Conservation (phyloP, 2,113 vertebrate genomes). For the Cololabis saira region DNA sequence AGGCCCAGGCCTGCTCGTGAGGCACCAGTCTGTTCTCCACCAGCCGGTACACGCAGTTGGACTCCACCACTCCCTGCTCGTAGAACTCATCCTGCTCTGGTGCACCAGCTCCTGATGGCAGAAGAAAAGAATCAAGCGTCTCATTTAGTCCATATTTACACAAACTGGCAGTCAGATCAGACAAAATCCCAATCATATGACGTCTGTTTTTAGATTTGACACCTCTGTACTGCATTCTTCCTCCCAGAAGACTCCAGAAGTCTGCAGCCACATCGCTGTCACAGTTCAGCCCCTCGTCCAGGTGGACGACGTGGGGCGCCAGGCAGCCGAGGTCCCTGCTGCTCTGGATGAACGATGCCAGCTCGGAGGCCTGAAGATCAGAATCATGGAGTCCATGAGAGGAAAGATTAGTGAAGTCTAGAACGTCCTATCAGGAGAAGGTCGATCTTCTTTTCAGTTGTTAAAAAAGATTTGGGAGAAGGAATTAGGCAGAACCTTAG, state of each 20-base stretch:
- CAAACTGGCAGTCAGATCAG: no score
- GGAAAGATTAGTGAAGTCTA: no score
- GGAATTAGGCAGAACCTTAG: no score
- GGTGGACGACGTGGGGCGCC: constrained; percentile 68
- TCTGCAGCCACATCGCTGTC: constrained; percentile 63
- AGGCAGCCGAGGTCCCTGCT: constrained; percentile 78
- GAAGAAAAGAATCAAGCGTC: constrained; percentile 1
- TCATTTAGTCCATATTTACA: not conserved
- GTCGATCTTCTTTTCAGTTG: no score
- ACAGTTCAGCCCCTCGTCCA: constrained; percentile 80
- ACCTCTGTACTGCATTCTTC: constrained; percentile 77
- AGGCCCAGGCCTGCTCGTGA: constrained; percentile 80
- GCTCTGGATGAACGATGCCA: constrained; percentile 73
- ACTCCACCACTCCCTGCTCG: constrained; percentile 79
- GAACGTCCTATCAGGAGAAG: no score
- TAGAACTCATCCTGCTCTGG: constrained; percentile 81
- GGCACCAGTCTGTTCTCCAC: constrained; percentile 81
- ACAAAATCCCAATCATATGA: not conserved
- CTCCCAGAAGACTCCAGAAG: constrained; percentile 84
- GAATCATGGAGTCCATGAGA: no score
- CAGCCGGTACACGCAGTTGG: constrained; percentile 84
- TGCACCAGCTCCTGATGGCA: constrained; percentile 61
- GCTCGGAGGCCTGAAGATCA: constrained; percentile 68
- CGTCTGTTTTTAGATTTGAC: not conserved
- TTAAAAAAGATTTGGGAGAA: no score